These are phyloP conservation scores for Paralichthys olivaceus DNA, from an alignment of 2,113 vertebrate species.

Conservation along the genomic window DNA sequence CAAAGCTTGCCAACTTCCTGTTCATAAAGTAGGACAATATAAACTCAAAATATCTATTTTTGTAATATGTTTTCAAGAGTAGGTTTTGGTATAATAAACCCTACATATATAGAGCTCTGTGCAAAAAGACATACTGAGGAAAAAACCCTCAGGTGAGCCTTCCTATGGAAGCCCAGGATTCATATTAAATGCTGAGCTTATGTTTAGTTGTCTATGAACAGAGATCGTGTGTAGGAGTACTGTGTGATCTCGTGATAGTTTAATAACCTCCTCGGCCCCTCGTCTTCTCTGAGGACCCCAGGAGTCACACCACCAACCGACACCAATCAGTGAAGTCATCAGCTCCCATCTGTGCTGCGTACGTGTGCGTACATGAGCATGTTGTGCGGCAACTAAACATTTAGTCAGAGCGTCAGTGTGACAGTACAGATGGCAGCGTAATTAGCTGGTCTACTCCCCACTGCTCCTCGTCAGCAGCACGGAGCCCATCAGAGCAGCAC, in stretches of 20 bases:
- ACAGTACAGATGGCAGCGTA: constrained; percentile 73
- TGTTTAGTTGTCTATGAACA: neutral
- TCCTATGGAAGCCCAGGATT: too few relatives aligned
- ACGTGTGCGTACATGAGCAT: constrained; percentile 43
- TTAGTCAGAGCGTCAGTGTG: constrained; percentile 61
- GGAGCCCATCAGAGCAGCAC: constrained; percentile 23
- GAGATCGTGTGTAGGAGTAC: neutral
- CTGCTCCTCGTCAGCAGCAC: constrained; percentile 45
- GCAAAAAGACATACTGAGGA: neutral
- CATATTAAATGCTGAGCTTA: neutral
- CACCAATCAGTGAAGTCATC: constrained; percentile 67
- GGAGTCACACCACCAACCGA: constrained; percentile 45
- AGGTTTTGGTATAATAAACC: neutral
- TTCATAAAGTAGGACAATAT: neutral
- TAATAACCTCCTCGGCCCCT: neutral
- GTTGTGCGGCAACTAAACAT: constrained; percentile 61
- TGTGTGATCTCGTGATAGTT: neutral
- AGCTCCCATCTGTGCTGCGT: constrained; percentile 67
- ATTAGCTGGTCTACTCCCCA: constrained; percentile 55
- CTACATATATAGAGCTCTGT: neutral
- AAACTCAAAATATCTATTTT: neutral
- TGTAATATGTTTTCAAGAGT: too few relatives aligned
- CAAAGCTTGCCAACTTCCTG: neutral
- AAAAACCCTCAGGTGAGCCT: too few relatives aligned
- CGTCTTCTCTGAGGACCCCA: constrained; percentile 6